Conservation (phyloP, 2,888 invertebrate species). For the Machimus atricapillus region DNA sequence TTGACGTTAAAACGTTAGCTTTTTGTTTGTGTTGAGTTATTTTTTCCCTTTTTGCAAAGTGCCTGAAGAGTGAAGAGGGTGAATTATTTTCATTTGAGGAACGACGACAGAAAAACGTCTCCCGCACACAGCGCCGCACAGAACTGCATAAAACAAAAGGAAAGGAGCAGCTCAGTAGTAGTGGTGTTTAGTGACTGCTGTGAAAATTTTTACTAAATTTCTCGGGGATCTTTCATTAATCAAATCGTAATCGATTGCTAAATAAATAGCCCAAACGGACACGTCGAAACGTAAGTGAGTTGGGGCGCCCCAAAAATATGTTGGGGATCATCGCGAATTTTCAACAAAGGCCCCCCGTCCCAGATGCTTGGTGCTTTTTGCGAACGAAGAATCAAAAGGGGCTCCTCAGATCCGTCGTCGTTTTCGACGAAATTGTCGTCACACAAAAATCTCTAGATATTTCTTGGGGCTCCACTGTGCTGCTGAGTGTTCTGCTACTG, state of each 20-base stretch:
- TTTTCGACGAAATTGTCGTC: not conserved
- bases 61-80: not conserved
- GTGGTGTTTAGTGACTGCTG: slow-evolving; percentile 30
- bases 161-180: slow-evolving; percentile 7
- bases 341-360: not conserved
- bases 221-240: slow-evolving; percentile 9
- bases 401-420: not conserved
- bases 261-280: not conserved
- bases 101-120: not conserved
- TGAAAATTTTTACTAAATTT: slow-evolving; percentile 15
- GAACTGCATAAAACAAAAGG: slow-evolving; percentile 28
- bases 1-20: slow-evolving; percentile 4
- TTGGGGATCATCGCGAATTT: not conserved
- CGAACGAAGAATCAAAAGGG: not conserved
- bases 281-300: not conserved
- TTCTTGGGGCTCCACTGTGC: not conserved
- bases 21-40: not conserved
- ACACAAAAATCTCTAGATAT: not conserved
- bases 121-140: not conserved
- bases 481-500: not conserved
- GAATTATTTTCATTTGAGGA: slow-evolving; percentile 9
- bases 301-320: not conserved
- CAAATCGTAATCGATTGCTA: not conserved
- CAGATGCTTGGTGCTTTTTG: not conserved
- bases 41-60: not conserved